phyloP scores from a whole-genome alignment of 1,140 invertebrate species.

The Drosophila pallidifrons region DNA sequence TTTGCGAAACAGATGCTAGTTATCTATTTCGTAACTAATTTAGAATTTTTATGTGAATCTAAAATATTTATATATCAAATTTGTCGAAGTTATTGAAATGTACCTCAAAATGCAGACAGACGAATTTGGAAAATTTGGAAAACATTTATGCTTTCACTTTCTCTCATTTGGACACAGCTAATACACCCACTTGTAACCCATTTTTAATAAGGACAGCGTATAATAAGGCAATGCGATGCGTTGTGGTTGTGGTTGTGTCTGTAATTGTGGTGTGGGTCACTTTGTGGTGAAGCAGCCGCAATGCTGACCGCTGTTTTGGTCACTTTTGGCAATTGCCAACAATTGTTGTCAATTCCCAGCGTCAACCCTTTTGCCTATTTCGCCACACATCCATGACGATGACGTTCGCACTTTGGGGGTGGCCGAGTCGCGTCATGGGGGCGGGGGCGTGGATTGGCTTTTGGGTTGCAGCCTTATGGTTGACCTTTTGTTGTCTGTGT shows the following conservation, averaged over 20 bases:
- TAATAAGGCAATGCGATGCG: not conserved
- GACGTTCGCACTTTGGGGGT: conserved; percentile 16
- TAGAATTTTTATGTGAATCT: no score
- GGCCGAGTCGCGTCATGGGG: not conserved
- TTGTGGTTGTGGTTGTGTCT: no score
- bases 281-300: conserved; percentile 45
- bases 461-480: conserved; percentile 20
- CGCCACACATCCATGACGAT: conserved; percentile 16
- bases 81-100: no score
- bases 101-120: no score
- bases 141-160: no score
- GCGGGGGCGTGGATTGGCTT: not conserved
- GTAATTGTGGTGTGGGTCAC: not conserved
- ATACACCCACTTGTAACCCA: not conserved
- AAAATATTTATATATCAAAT: no score
- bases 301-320: conserved; percentile 73
- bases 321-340: conserved; percentile 81
- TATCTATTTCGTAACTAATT: no score
- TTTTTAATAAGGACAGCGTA: not conserved
- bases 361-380: conserved; percentile 47
- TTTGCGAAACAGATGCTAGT: no score
- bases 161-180: not conserved
- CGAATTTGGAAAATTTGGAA: no score
- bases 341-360: conserved; percentile 63
- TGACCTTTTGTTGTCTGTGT: conserved; percentile 37